Evolutionary conservation across 2,888 invertebrate genomes (phyloP).

Genomic region (Drosophila colorata): DNA sequence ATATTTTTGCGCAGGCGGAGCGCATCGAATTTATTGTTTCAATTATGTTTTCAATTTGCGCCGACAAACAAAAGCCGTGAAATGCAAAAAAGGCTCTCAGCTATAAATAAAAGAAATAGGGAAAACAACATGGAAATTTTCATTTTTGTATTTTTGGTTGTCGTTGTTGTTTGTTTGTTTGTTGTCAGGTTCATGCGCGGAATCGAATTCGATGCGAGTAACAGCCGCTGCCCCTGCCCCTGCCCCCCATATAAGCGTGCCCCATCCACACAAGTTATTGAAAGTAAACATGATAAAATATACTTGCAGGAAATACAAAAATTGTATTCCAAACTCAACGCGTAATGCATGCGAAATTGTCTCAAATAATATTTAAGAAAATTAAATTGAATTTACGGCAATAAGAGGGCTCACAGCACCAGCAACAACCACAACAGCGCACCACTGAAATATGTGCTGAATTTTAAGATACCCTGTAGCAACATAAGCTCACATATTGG

Average conservation of each 20-base stretch:
- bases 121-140: slow-evolving; percentile 51
- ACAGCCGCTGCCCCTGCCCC: slow-evolving; percentile 1
- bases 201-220: slow-evolving; percentile 56
- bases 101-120: slow-evolving; percentile 81
- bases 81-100: slow-evolving; percentile 70
- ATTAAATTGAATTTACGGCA: slow-evolving; percentile 79
- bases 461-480: slow-evolving; percentile 5
- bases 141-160: slow-evolving; percentile 20
- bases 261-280: slow-evolving; percentile 68
- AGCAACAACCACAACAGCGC: background rate
- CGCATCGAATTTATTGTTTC: slow-evolving; percentile 77
- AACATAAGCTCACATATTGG: background rate
- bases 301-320: slow-evolving; percentile 63
- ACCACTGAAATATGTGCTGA: background rate
- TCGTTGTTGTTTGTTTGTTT: slow-evolving; percentile 37
- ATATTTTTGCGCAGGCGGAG: background rate
- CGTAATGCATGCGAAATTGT: slow-evolving; percentile 79
- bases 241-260: background rate
- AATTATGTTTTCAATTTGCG: slow-evolving; percentile 81
- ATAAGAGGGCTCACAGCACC: slow-evolving; percentile 25
- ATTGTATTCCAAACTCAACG: slow-evolving; percentile 61
- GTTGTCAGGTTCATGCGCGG: slow-evolving; percentile 70
- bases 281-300: slow-evolving; percentile 80
- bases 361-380: slow-evolving; percentile 82
- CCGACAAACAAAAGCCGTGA: slow-evolving; percentile 76